Conservation (phyloP, 2,113 vertebrate genomes). For the Copsychus sechellarum region DNA sequence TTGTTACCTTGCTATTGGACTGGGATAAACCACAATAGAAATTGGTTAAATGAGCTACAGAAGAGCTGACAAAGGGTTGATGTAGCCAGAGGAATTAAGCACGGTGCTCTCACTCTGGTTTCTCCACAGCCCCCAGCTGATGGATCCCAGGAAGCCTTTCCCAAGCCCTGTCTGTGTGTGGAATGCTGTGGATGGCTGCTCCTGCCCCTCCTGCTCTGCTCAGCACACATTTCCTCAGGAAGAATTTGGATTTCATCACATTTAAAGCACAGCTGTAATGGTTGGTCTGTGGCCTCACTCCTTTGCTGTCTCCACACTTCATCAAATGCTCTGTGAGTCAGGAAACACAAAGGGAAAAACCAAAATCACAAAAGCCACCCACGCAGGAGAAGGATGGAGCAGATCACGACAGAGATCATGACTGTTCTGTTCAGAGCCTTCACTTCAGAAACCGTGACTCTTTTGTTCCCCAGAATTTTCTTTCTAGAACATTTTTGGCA, state of each 20-base stretch:
- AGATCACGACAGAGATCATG: neutral
- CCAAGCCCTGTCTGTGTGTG: accelerated
- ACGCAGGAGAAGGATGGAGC: neutral
- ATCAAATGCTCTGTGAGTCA: neutral
- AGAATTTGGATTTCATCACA: neutral
- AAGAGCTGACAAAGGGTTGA: neutral
- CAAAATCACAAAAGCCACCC: neutral
- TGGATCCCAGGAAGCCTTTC: neutral
- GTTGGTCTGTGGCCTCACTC: neutral
- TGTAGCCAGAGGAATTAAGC: neutral
- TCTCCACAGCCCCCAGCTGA: neutral
- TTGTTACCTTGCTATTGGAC: neutral
- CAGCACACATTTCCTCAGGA: accelerated
- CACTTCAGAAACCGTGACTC: neutral
- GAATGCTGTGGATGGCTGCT: neutral
- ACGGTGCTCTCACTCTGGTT: accelerated
- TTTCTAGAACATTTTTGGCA: neutral
- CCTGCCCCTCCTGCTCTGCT: neutral
- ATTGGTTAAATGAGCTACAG: neutral
- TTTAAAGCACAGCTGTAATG: neutral
- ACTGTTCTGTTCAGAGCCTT: neutral
- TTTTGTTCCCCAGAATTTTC: neutral
- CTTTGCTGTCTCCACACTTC: neutral
- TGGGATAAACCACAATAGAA: neutral
- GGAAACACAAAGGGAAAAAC: neutral